Conservation (phyloP, 2,888 invertebrate genomes). For the Bimastos eiseni region DNA sequence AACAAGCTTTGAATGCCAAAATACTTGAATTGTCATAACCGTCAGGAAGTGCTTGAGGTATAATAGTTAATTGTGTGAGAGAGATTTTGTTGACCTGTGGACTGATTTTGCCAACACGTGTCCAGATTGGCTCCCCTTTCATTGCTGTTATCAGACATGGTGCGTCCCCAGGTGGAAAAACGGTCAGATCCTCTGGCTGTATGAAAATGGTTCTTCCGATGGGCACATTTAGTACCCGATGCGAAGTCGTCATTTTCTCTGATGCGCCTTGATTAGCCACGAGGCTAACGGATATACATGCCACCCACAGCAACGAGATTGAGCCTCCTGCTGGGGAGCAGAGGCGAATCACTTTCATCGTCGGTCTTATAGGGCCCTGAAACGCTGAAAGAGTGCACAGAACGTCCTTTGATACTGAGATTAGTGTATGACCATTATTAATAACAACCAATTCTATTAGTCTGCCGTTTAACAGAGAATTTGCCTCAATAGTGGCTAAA, state of each 20-base stretch:
- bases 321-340: not conserved
- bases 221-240: conserved; percentile 48
- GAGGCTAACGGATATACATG: not conserved
- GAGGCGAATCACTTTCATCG: not conserved
- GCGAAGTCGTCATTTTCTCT: not conserved
- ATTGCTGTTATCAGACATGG: conserved; percentile 58
- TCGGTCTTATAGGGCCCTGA: not conserved
- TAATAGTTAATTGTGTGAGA: not conserved
- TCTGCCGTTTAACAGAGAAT: not conserved
- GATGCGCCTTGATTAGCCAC: not conserved
- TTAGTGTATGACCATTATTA: not conserved
- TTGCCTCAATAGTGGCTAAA: not conserved
- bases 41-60: not conserved
- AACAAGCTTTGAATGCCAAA: too few species aligned
- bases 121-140: conserved; percentile 58
- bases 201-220: conserved; percentile 54
- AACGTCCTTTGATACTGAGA: not conserved
- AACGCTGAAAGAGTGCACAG: not conserved
- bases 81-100: conserved; percentile 54
- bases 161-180: conserved; percentile 47
- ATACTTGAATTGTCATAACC: not conserved
- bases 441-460: not conserved
- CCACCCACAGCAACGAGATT: not conserved
- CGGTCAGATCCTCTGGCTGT: conserved; percentile 51
- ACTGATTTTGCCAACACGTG: conserved; percentile 57